A percentile compares a stretch with the other conserved stretches of the same genome.
Evolutionary conservation across 1,140 invertebrate species (phyloP).

Genomic region (Cydia amplana): DNA sequence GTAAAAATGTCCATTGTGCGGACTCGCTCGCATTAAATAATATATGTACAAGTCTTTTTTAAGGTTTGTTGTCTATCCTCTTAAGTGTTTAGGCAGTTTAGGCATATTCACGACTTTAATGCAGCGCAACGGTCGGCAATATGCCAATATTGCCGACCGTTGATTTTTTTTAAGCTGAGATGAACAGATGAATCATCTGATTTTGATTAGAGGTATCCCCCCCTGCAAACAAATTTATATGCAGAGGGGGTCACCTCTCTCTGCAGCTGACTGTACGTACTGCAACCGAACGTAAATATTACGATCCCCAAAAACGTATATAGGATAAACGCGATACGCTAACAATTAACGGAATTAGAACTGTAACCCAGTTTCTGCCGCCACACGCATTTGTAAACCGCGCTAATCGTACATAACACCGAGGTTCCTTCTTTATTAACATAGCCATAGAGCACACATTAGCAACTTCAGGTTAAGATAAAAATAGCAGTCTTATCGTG

Average conservation of each 20-base stretch:
- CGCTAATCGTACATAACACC: background rate
- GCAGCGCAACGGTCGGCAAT: background rate
- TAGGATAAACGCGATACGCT: background rate
- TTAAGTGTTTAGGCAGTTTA: background rate
- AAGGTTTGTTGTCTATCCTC: background rate
- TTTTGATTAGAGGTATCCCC: background rate
- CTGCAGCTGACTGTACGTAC: too few relatives aligned
- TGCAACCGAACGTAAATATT: background rate
- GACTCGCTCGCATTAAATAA: background rate
- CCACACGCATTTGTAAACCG: background rate
- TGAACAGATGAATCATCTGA: background rate
- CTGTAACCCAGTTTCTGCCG: constrained; percentile 1
- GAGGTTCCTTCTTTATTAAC: background rate
- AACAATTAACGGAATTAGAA: constrained; percentile 5
- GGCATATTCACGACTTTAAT: background rate
- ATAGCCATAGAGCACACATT: constrained; percentile 3
- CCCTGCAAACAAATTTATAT: too few relatives aligned
- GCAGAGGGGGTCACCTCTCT: too few relatives aligned
- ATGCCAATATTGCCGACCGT: background rate
- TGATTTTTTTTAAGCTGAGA: background rate
- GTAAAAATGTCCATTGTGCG: background rate
- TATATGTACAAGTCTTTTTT: background rate
- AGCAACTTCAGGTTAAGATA: background rate
- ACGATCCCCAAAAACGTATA: background rate
- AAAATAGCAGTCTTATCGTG: constrained; percentile 16